phyloP scores from a whole-genome alignment of 2,797 vertebrate genomes.

The Siniperca undulata region DNA sequence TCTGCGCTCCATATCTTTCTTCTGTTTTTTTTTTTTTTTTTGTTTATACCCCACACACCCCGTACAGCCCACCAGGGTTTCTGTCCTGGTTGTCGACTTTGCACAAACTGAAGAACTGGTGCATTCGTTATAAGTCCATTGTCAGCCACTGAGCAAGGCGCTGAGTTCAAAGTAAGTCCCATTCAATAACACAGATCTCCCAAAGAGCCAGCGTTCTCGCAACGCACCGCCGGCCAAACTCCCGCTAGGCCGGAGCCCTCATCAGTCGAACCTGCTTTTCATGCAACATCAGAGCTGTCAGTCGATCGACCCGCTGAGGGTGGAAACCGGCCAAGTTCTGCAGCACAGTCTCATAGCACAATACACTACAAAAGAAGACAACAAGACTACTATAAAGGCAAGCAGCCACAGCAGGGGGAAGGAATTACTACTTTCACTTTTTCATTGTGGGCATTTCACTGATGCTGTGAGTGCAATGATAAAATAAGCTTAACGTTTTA shows the following conservation, averaged over 20 bases:
- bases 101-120: slow-evolving; percentile 56
- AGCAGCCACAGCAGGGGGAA: slow-evolving; percentile 42
- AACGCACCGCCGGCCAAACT: slow-evolving; percentile 62
- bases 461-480: slow-evolving; percentile 59
- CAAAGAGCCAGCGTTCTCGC: slow-evolving; percentile 57
- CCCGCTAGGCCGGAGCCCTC: slow-evolving; percentile 61
- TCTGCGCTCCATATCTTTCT: slow-evolving; percentile 27
- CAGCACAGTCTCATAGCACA: slow-evolving; percentile 53
- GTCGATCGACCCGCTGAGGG: slow-evolving; percentile 50
- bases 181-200: slow-evolving; percentile 70
- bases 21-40: neutral
- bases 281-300: slow-evolving; percentile 82
- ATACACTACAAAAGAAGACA: slow-evolving; percentile 56
- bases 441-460: slow-evolving; percentile 52
- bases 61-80: slow-evolving; percentile 47
- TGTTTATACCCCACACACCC: slow-evolving; percentile 34
- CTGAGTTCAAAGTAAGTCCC: slow-evolving; percentile 70
- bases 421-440: slow-evolving; percentile 46
- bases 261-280: slow-evolving; percentile 77
- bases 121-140: slow-evolving; percentile 62
- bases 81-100: slow-evolving; percentile 52
- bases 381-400: slow-evolving; percentile 44
- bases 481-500: slow-evolving; percentile 69
- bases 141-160: slow-evolving; percentile 62
- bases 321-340: slow-evolving; percentile 51